Conservation (phyloP, 1,140 invertebrate species). For the Drosophila ercepeae region DNA sequence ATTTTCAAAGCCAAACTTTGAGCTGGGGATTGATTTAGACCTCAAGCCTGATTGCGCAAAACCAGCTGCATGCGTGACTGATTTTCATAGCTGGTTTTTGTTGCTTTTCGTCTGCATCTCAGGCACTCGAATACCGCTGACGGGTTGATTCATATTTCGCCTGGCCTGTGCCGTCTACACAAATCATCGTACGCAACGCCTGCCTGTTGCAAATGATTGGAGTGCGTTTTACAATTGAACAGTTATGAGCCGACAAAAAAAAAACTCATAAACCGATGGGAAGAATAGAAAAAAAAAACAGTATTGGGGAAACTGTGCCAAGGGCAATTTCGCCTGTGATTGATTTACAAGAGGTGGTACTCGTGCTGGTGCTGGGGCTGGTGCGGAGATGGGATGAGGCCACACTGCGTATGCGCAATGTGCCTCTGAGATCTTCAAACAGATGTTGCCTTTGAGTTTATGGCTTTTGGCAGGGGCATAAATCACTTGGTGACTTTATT, state of each 20-base stretch:
- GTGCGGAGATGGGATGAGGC: too few species aligned
- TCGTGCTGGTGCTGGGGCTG: too few species aligned
- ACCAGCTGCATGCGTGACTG: slow-evolving; percentile 64
- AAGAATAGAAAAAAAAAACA: slow-evolving; percentile 35
- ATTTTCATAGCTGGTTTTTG: slow-evolving; percentile 31
- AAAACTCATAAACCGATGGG: slow-evolving; percentile 13
- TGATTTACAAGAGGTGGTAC: slow-evolving; percentile 76
- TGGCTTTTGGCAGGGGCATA: slow-evolving; percentile 12
- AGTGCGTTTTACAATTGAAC: slow-evolving; percentile 56
- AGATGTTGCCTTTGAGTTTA: slow-evolving; percentile 17
- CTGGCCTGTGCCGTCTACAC: slow-evolving; percentile 59
- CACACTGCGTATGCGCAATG: slow-evolving; percentile 71
- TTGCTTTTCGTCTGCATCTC: slow-evolving; percentile 3
- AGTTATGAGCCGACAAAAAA: slow-evolving; percentile 41
- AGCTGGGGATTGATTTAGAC: not conserved
- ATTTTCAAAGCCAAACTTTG: slow-evolving; percentile 1
- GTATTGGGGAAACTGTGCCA: slow-evolving; percentile 49
- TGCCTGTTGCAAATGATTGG: slow-evolving; percentile 47
- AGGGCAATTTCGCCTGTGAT: slow-evolving; percentile 78
- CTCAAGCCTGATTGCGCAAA: slow-evolving; percentile 21
- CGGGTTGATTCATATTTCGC: slow-evolving; percentile 61
- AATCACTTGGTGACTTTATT: slow-evolving; percentile 50
- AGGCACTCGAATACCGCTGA: slow-evolving; percentile 32
- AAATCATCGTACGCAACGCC: slow-evolving; percentile 75
- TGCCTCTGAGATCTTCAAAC: slow-evolving; percentile 6